These are phyloP conservation scores for Alauda arvensis DNA, from an alignment of 2,797 vertebrate genomes.

Conservation along the genomic window DNA sequence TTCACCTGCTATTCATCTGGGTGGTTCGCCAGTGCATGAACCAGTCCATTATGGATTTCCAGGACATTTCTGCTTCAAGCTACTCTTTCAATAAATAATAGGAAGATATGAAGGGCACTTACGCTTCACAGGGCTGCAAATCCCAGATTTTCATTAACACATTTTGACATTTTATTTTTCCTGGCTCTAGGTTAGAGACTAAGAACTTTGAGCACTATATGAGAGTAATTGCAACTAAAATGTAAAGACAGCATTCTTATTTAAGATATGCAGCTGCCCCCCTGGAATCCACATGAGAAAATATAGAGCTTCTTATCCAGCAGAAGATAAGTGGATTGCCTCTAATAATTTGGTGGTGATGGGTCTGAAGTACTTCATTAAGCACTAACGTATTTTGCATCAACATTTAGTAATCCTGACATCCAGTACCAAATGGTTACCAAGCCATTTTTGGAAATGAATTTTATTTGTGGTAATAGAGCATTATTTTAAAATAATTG, in stretches of 20 bases:
- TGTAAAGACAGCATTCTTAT: not conserved
- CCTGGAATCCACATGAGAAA: not conserved
- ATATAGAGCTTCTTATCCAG: slow-evolving; percentile 1
- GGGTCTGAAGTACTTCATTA: slow-evolving; percentile 33
- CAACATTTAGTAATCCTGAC: slow-evolving; percentile 10
- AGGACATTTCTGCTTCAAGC: slow-evolving; percentile 31
- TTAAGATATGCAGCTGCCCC: not conserved
- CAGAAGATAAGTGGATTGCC: slow-evolving; percentile 9
- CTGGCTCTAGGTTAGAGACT: slow-evolving; percentile 28
- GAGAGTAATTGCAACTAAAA: slow-evolving; percentile 18
- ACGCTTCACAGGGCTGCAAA: slow-evolving; percentile 26
- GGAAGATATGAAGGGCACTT: slow-evolving; percentile 31
- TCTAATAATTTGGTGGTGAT: slow-evolving; percentile 34
- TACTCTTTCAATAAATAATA: slow-evolving; percentile 52
- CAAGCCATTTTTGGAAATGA: not conserved
- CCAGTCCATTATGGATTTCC: slow-evolving; percentile 13
- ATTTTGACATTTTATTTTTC: slow-evolving; percentile 39
- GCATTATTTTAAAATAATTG: not conserved
- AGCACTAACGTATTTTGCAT: slow-evolving; percentile 21
- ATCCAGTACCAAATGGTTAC: slow-evolving; percentile 2
- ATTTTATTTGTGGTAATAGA: not conserved
- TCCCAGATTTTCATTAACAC: slow-evolving; percentile 35
- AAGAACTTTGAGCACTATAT: slow-evolving; percentile 27
- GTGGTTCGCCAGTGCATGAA: not conserved
- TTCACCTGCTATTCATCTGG: not conserved